Evolutionary conservation across 1,140 invertebrate species (phyloP), one percentile per base, ranked within the genome.

Genomic region (Anastrepha obliqua): DNA sequence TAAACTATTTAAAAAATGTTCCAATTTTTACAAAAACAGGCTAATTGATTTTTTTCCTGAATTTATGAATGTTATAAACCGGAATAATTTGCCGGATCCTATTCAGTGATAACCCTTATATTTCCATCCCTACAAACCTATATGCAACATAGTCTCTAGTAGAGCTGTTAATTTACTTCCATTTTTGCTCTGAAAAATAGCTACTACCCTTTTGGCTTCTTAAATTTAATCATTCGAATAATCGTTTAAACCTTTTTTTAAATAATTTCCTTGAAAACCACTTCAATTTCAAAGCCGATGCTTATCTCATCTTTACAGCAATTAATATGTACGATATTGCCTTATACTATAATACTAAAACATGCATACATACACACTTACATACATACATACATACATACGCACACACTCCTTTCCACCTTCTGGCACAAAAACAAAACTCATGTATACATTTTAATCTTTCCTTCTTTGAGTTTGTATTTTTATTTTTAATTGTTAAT

Each of bases 401-500:
- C 29, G 6, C 2, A 11, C 51, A 8, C 51, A 55, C 11, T 55
- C 51, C 6, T 11, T 11, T 55, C 51, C 51, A 55, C 51, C 2
- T 11, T 55, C 6, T 11, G 6, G 51, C 51, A 55, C 51, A 55
- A 55, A 55, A 55, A 11, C 60, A 62, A 62, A 62, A n/a, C 8
- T 62, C n/a, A n/a, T 62, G 13, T 5, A n/a, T 62, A 62, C 9
- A 13, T 17, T 62, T 67, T 67, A 2, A 29, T 67, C 29, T 39
- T 29, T 29, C 29, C 29, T 67, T 39, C 11, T n/a, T 55, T 20
- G 47, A 51, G 51, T 11, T 81, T 55, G n/a, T 55, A 13, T 55
- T 81, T 42, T 55, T 81, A 13, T 62, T 81, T n/a, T 81, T 81
- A 55, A 55, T 58, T 44, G 74, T 81, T 81, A 81, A 81, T 81